Percentiles rank a stretch among this genome's conserved stretches.
Conservation (phyloP, 2,888 invertebrate species). For the Ashinkailepas kermadecensis region DNA sequence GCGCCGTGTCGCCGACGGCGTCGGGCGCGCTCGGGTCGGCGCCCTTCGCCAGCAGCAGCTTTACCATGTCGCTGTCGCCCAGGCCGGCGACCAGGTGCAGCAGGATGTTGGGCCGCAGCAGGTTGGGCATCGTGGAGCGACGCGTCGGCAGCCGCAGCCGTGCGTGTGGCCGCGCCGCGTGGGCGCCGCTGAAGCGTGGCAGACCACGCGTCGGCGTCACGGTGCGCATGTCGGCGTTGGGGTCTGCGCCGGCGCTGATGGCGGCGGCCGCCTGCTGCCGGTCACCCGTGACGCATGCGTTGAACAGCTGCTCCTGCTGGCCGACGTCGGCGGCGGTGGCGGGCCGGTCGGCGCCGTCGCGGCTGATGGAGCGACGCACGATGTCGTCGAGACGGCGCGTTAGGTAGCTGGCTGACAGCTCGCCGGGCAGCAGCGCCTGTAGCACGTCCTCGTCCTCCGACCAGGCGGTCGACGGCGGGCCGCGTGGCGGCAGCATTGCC, state of each 20-base stretch:
- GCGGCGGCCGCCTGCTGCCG: background rate
- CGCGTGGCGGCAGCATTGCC: background rate
- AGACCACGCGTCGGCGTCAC: background rate
- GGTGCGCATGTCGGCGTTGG: slow-evolving; percentile 13
- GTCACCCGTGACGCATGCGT: background rate
- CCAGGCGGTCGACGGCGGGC: background rate
- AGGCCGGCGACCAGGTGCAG: background rate
- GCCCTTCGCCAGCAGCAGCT: background rate
- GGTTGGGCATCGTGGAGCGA: background rate
- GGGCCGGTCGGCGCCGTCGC: background rate
- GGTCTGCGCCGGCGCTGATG: slow-evolving; percentile 9
- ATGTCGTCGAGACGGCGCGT: background rate
- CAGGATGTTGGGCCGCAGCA: slow-evolving; percentile 7
- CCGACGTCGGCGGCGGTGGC: background rate
- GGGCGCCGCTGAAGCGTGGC: background rate
- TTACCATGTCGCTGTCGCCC: background rate
- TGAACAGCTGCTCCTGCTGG: background rate
- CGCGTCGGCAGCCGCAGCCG: background rate
- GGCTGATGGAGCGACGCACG: background rate
- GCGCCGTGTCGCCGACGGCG: slow-evolving; percentile 1
- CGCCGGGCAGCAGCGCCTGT: slow-evolving; percentile 9
- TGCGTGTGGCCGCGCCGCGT: background rate
- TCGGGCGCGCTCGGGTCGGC: background rate
- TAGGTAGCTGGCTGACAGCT: background rate
- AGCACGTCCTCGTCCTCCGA: slow-evolving; percentile 2